Percentiles rank a stretch among this genome's conserved stretches.
Evolutionary conservation across 2,113 vertebrate genomes (phyloP).

Genomic region (Anoura caudifer): DNA sequence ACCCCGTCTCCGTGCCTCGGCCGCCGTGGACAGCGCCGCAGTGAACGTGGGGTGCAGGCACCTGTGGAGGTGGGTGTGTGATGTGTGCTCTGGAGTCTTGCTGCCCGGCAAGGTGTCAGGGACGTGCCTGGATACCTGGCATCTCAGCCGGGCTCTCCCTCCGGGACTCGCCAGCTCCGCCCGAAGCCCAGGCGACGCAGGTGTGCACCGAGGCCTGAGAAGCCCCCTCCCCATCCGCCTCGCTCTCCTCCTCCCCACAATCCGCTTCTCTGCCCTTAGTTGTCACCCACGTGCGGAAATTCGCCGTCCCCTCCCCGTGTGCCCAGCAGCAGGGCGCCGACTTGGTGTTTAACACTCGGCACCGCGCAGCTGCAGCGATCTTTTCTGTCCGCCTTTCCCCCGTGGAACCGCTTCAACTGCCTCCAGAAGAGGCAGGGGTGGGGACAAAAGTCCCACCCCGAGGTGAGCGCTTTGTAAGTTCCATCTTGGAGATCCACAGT

Average conservation of each 20-base stretch:
- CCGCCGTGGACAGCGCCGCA: too few relatives aligned
- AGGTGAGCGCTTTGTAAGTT: conserved; percentile 72
- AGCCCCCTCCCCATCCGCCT: background rate
- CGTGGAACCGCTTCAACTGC: background rate
- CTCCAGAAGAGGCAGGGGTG: conserved; percentile 65
- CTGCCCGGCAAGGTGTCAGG: background rate
- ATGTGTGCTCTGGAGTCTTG: background rate
- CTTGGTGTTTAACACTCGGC: background rate
- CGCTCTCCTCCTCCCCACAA: background rate
- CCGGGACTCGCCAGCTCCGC: rapidly evolving
- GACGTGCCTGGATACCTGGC: rapidly evolving
- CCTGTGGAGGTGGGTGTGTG: background rate
- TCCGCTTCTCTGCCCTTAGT: background rate
- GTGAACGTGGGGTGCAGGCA: too few relatives aligned
- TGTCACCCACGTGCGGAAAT: background rate
- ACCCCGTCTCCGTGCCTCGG: background rate
- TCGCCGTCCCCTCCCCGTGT: background rate
- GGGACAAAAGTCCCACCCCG: conserved; percentile 62
- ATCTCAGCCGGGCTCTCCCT: background rate
- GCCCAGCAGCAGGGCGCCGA: background rate
- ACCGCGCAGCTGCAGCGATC: background rate
- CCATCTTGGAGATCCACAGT: conserved; percentile 70
- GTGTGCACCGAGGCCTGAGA: background rate
- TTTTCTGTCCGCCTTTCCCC: background rate
- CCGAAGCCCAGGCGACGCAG: background rate